A percentile compares a stretch with the other conserved stretches of the same genome.
phyloP scores from a whole-genome alignment of 2,888 invertebrate genomes.

The Thymelicus lineola region DNA sequence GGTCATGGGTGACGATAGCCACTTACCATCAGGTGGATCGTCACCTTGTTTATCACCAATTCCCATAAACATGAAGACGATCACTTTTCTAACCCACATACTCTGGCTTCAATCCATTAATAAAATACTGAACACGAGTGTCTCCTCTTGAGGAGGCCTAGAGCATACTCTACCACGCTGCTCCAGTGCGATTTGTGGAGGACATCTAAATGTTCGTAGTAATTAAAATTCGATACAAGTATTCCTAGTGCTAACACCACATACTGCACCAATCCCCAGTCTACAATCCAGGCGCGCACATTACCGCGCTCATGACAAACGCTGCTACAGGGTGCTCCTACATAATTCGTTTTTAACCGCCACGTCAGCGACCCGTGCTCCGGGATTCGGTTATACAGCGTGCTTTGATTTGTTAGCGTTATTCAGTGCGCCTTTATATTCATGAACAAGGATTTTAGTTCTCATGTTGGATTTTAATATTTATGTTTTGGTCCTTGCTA shows the following conservation, averaged over 20 bases:
- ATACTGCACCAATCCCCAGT: conserved; percentile 52
- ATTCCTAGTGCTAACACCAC: neutral
- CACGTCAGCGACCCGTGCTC: conserved; percentile 67
- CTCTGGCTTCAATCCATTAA: no score
- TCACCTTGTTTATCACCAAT: no score
- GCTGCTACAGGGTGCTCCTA: conserved; percentile 72
- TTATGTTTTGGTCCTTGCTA: neutral
- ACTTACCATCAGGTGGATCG: no score
- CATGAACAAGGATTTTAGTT: conserved; percentile 17
- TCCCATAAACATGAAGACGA: no score
- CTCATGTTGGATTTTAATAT: conserved; percentile 15
- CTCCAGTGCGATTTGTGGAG: no score
- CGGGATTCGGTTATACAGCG: conserved; percentile 33
- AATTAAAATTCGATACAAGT: no score
- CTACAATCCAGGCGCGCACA: conserved; percentile 55
- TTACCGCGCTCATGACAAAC: conserved; percentile 68
- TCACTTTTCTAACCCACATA: no score
- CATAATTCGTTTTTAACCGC: conserved; percentile 81
- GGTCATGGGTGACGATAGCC: no score
- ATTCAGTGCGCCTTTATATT: conserved; percentile 16
- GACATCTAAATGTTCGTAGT: no score
- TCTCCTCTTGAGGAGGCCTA: no score
- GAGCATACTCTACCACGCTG: no score
- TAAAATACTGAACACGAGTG: no score
- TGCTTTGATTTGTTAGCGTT: conserved; percentile 33